These are phyloP conservation scores for Malacoctenus gilli DNA, from an alignment of 2,797 vertebrate species.

Conservation along the genomic window DNA sequence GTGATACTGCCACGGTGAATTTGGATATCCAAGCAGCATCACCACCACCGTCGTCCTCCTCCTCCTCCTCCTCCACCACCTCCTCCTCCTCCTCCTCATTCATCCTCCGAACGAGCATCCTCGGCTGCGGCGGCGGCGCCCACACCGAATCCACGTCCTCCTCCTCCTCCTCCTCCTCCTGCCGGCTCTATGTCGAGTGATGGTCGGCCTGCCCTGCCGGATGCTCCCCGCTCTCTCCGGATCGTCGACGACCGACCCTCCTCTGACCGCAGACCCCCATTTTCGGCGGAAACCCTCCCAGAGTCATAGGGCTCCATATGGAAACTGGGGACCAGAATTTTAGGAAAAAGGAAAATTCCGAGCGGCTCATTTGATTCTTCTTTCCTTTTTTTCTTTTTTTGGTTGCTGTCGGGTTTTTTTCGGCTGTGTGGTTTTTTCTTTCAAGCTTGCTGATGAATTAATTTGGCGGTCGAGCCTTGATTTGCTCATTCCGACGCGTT, in stretches of 20 bases:
- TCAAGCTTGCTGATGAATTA: slow-evolving; percentile 52
- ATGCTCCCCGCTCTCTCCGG: slow-evolving; percentile 78
- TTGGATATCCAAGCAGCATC: slow-evolving; percentile 70
- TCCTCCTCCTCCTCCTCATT: slow-evolving; percentile 42
- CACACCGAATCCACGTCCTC: slow-evolving; percentile 67
- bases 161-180: slow-evolving; percentile 66
- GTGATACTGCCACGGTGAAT: slow-evolving; percentile 70
- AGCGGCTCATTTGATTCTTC: slow-evolving; percentile 60
- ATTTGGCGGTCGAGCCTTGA: too few relatives aligned
- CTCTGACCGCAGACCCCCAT: slow-evolving; percentile 76
- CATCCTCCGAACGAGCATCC: slow-evolving; percentile 42
- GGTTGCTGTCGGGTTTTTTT: too few relatives aligned
- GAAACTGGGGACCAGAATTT: slow-evolving; percentile 87
- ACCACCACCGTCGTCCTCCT: too few relatives aligned
- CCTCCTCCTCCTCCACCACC: neutral
- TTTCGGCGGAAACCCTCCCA: slow-evolving; percentile 80
- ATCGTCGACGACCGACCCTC: slow-evolving; percentile 78
- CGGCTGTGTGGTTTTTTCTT: slow-evolving; percentile 20
- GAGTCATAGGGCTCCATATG: slow-evolving; percentile 84
- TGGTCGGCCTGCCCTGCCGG: slow-evolving; percentile 79
- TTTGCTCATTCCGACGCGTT: too few relatives aligned
- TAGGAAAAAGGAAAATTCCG: slow-evolving; percentile 82
- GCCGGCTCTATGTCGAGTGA: slow-evolving; percentile 82
- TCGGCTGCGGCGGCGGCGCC: slow-evolving; percentile 52
- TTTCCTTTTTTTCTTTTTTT: slow-evolving; percentile 22